Evolutionary conservation across 2,113 vertebrate species (phyloP), one percentile per base, ranked within the genome.

Genomic region (Ariopsis seemanni): DNA sequence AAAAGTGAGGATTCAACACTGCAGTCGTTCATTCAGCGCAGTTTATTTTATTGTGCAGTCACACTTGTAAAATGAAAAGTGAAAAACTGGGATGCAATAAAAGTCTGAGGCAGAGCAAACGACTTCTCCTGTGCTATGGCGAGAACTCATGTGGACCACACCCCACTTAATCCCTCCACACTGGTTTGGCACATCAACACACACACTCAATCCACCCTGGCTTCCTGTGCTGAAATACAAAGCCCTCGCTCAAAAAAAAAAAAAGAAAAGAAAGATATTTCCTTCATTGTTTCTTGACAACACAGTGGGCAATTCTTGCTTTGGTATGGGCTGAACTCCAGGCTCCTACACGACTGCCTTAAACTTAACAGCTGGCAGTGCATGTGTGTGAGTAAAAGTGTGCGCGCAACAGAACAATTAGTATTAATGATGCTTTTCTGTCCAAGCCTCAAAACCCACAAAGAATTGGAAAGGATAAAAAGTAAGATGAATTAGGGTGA

Each of bases 161-260:
- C 86, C 84, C 79, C 80, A 48, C 25, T 50, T 63, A 83, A 78
- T 84, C 82, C 82, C 82, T 67, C 72, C 80, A n/a, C 50, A 57
- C 30, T 83, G 82, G 71, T 84, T 88, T 84, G 86, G 82, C 86
- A 83, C 69, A 7, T 27, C 25, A 83, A 17, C 67, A 65, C 52
- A 77, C 69, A 7, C 48, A 86, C 15, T 55, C 60, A 69, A 74
- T 83, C 81, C 72, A 57, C 34, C 52, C 79, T 88, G 67, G 75
- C 84, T 89, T 86, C 85, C 88, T 86, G 88, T n/a, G 58, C 60
- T 78, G 71, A 89, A 89, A 83, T 48, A 82, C 67, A 81, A 82
- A 88, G 65, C 55, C 55, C 58, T 50, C 7, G 14, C n/a, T n/a
- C 27, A 6, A 82, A 82, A 82, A 88, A 85, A 50, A 65, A 34